Evolutionary conservation across 2,888 invertebrate species (phyloP).

Genomic region (Epinotia demarniana): DNA sequence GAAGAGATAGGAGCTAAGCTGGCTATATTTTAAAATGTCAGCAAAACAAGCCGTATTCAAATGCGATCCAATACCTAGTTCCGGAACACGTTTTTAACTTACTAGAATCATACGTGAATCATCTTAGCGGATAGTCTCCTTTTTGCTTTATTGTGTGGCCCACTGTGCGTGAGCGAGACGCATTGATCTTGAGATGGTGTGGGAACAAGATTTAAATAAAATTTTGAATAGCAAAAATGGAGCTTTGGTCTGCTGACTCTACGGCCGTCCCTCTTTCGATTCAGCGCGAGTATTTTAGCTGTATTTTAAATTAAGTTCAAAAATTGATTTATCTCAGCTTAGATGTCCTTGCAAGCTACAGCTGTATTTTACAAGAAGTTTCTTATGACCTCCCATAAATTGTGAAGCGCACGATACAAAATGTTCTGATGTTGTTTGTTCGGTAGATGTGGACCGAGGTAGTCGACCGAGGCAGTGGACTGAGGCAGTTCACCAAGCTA

Average conservation of each 20-base stretch:
- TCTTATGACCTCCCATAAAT: constrained; percentile 30
- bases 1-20: neutral
- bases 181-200: neutral
- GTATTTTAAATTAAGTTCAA: constrained; percentile 65
- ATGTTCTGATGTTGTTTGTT: too few species aligned
- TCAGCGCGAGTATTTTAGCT: constrained; percentile 61
- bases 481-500: too few species aligned
- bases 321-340: constrained; percentile 61
- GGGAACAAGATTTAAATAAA: neutral
- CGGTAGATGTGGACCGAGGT: too few species aligned
- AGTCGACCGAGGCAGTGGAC: too few species aligned
- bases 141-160: neutral
- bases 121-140: neutral
- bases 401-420: neutral
- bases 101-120: neutral
- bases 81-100: neutral
- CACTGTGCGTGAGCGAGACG: neutral
- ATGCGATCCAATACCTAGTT: neutral
- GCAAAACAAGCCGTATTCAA: constrained; percentile 9
- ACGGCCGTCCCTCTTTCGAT: constrained; percentile 60
- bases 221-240: neutral
- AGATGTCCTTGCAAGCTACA: constrained; percentile 48
- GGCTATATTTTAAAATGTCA: neutral
- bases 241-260: constrained; percentile 52
- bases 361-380: constrained; percentile 26